phyloP scores from a whole-genome alignment of 2,113 vertebrate species.

The Sturnira hondurensis region DNA sequence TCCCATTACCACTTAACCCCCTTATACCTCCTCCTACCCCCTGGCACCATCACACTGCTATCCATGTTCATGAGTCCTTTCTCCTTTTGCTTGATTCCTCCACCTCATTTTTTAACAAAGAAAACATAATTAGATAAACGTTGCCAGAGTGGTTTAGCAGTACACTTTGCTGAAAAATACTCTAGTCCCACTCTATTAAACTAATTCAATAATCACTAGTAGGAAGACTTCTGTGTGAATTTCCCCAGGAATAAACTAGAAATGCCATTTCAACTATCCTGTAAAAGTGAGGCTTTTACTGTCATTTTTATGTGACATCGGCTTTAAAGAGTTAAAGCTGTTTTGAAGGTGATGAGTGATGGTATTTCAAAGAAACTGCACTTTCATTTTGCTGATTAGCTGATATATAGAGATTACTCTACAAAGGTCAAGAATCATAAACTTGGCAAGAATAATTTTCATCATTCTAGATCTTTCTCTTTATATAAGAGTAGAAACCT shows the following conservation, averaged over 20 bases:
- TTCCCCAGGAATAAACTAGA: not conserved
- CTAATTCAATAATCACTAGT: not conserved
- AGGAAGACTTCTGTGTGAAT: not conserved
- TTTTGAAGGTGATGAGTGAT: not conserved
- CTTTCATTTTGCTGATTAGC: conserved; percentile 25
- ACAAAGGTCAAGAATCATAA: conserved; percentile 44
- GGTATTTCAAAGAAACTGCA: conserved; percentile 26
- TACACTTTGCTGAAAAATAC: not conserved
- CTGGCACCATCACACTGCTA: too few relatives aligned
- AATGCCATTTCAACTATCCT: not conserved
- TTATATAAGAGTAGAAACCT: not conserved
- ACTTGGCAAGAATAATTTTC: conserved; percentile 20
- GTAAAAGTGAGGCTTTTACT: not conserved
- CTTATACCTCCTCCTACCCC: too few relatives aligned
- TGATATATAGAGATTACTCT: not conserved
- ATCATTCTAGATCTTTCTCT: not conserved
- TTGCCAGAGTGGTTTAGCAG: not conserved
- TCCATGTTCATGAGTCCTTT: too few relatives aligned
- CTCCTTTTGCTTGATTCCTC: too few relatives aligned
- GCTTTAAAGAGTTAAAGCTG: not conserved
- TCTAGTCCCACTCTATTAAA: not conserved
- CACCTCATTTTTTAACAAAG: not conserved
- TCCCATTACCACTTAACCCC: too few relatives aligned
- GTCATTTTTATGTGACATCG: not conserved
- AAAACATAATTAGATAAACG: not conserved